Evolutionary conservation across 2,888 invertebrate species (phyloP).

Genomic region (Orthonevra nobilis): DNA sequence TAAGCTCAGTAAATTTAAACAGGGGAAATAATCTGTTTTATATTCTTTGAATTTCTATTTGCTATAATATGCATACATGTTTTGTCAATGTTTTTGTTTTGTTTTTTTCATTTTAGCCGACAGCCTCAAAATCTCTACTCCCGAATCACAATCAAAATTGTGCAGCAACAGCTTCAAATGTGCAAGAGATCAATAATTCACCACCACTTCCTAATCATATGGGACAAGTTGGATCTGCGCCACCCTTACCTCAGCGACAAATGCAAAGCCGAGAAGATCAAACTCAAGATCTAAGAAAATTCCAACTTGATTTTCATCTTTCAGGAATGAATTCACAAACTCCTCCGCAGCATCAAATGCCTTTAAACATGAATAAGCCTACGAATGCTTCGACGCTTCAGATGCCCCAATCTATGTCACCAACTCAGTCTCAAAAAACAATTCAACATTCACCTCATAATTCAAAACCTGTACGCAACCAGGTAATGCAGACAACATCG

Average conservation of each 20-base stretch:
- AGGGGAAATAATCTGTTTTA: background rate
- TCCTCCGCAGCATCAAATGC: conserved; percentile 77
- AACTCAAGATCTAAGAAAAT: conserved; percentile 86
- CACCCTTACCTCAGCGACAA: conserved; percentile 76
- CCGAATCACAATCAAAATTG: conserved; percentile 74
- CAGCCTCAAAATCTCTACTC: conserved; percentile 76
- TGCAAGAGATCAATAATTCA: conserved; percentile 74
- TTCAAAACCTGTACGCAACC: conserved; percentile 35
- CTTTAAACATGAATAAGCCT: conserved; percentile 73
- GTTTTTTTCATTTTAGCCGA: conserved; percentile 51
- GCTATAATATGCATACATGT: too few relatives aligned
- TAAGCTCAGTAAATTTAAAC: too few relatives aligned
- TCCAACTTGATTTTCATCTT: conserved; percentile 90
- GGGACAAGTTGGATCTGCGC: conserved; percentile 72
- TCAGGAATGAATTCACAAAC: conserved; percentile 75
- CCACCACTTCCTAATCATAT: conserved; percentile 75
- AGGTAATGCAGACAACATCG: conserved; percentile 57
- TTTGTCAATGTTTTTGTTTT: too few relatives aligned
- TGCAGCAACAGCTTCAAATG: conserved; percentile 45
- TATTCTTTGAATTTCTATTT: background rate
- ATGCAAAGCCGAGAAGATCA: conserved; percentile 78
- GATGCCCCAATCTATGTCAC: conserved; percentile 76
- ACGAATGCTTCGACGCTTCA: conserved; percentile 76
- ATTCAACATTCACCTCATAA: conserved; percentile 71
- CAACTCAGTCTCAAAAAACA: conserved; percentile 74